Base-by-base conservation (phyloP, 2,797 vertebrate genomes). In the Acipenser ruthenus region DNA sequence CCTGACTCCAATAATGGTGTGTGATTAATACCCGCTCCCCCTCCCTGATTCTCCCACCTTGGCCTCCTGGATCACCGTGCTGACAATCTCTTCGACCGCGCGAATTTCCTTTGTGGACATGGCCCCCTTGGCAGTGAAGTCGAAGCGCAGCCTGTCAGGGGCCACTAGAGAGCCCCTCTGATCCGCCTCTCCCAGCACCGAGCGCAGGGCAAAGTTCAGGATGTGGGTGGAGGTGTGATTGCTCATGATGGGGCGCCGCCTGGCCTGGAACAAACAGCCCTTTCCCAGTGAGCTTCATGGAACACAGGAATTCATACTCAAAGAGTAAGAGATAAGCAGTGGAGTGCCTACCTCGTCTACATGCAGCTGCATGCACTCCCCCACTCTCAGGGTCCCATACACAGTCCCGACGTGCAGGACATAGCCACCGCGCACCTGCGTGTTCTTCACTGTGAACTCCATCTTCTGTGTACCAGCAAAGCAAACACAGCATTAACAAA, bases 161-260 rank as follows among this genome's bases (percentile, higher is more conserved):
- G 96, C 97, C 0, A 99, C 97, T 71, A 99, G 82, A 0, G 97
- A 99, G 0, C 96, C 97, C 50, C 91, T 89, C 85, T 99, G 97
- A 75, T 99, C 96, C 0, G 96, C 97, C 74, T 98, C 95, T 0
- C 96, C 96, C 53, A 99, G 75, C 10, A 98, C 95, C 0, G 87
- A 86, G 37, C 95, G 91, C 76, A 99, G 79, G 59, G 93, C 94
- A 0, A 95, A 98, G 90, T 98, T 99, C 61, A 99, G 83, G 78
- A 99, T 95, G 87, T 99, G 97, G 0, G 97, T 99, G 64, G 93
- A 92, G 0, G 96, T 98, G 83, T 99, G 97, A 86, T 99, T 99
- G 82, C 93, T 97, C 96, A 99, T 99, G 79, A 97, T 81, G 0
- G 93, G 92, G 73, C 91, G 86, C 1, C 96, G 88, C 11, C 93